Evolutionary conservation across 2,113 vertebrate species (phyloP).

Genomic region (Condylura cristata): DNA sequence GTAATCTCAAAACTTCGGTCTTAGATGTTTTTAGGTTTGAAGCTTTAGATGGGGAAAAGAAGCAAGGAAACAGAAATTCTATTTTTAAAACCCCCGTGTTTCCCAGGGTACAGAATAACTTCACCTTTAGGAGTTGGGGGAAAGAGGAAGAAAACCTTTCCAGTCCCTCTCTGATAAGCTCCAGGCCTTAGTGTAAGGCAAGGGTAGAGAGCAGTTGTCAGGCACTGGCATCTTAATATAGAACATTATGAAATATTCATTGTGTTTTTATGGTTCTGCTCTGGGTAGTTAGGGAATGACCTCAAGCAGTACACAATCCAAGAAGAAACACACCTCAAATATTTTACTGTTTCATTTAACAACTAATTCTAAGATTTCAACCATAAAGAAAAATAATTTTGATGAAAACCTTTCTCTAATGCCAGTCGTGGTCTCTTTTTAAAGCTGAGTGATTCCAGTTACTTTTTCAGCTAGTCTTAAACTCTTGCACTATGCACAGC

Average conservation of each 20-base stretch:
- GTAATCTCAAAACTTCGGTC: background rate
- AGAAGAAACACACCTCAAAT: conserved; percentile 47
- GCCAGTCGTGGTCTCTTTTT: background rate
- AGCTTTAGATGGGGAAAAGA: background rate
- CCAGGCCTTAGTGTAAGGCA: background rate
- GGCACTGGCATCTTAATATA: background rate
- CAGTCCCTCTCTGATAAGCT: background rate
- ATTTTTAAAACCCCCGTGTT: background rate
- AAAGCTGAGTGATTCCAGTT: background rate
- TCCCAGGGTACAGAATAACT: background rate
- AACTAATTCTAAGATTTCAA: conserved; percentile 27
- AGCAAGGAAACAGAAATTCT: background rate
- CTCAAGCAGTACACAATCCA: conserved; percentile 45
- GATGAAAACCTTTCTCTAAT: background rate
- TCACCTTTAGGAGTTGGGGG: background rate
- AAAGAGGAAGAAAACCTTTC: background rate
- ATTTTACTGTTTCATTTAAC: conserved; percentile 26
- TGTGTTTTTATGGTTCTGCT: conserved; percentile 37
- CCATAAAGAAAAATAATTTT: background rate
- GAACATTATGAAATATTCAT: conserved; percentile 69
- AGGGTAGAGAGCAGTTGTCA: background rate
- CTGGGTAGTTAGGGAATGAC: background rate
- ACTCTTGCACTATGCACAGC: fast-evolving
- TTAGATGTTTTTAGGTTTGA: background rate
- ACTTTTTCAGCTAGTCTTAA: background rate